Evolutionary conservation across 2,797 vertebrate genomes (phyloP).

Genomic region (Clarias fuscus): DNA sequence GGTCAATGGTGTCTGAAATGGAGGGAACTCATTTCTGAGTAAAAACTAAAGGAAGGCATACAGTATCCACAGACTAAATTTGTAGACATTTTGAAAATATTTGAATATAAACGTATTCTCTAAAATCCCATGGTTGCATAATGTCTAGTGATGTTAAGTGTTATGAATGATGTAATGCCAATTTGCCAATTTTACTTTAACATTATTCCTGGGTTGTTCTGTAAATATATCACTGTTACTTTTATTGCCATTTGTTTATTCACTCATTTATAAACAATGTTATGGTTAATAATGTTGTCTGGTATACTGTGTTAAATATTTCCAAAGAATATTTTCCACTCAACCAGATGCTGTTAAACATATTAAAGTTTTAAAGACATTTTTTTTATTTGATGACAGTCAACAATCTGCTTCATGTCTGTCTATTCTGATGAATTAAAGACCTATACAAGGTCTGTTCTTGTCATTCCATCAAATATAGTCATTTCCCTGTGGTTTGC

Average conservation of each 20-base stretch:
- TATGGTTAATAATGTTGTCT: background rate
- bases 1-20: background rate
- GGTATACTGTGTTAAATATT: background rate
- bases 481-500: slow-evolving; percentile 64
- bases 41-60: background rate
- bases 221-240: background rate
- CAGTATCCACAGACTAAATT: background rate
- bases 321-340: slow-evolving; percentile 6
- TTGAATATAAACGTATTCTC: background rate
- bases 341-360: slow-evolving; percentile 20
- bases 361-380: slow-evolving; percentile 24
- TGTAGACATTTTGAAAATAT: background rate
- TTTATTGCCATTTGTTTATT: background rate
- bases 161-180: too few species aligned
- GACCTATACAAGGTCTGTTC: slow-evolving; percentile 69
- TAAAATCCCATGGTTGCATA: background rate
- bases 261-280: background rate
- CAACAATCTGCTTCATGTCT: slow-evolving; percentile 52
- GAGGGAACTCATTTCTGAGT: background rate
- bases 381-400: slow-evolving; percentile 55
- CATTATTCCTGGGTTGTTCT: background rate
- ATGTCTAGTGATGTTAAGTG: too few species aligned
- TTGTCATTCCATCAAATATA: slow-evolving; percentile 63
- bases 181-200: background rate
- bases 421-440: slow-evolving; percentile 65